phyloP scores from a whole-genome alignment of 2,888 invertebrate genomes.

The Mesoligia furuncula region DNA sequence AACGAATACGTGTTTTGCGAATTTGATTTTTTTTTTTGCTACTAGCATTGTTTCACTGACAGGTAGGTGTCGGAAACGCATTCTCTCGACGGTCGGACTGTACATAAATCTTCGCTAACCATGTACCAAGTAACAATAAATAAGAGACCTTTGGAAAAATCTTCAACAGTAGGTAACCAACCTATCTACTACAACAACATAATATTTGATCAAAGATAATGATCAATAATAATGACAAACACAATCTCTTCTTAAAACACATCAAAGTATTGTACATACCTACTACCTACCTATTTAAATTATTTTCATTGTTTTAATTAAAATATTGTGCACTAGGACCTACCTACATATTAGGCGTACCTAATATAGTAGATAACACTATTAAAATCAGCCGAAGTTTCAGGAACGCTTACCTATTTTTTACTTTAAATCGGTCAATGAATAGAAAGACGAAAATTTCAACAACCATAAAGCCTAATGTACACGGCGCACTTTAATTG shows the following conservation, averaged over 20 bases:
- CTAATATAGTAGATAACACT: not conserved
- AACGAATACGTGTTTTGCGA: not conserved
- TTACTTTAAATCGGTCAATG: not conserved
- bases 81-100: too few species aligned
- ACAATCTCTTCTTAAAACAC: conserved; percentile 13
- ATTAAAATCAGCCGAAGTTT: not conserved
- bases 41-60: too few species aligned
- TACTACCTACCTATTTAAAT: not conserved
- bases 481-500: not conserved
- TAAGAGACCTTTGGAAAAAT: not conserved
- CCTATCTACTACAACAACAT: not conserved
- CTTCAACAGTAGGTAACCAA: not conserved
- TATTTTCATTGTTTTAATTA: not conserved
- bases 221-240: not conserved
- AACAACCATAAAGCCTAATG: not conserved
- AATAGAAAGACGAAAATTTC: not conserved
- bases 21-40: too few species aligned
- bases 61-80: too few species aligned
- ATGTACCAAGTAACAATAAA: conserved; percentile 3
- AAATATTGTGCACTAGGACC: not conserved
- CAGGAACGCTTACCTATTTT: not conserved
- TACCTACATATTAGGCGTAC: not conserved
- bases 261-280: not conserved
- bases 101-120: not conserved
- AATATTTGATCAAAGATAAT: conserved; percentile 21